Evolutionary conservation across 2,113 vertebrate species (phyloP).

Genomic region (Cavia aperea): DNA sequence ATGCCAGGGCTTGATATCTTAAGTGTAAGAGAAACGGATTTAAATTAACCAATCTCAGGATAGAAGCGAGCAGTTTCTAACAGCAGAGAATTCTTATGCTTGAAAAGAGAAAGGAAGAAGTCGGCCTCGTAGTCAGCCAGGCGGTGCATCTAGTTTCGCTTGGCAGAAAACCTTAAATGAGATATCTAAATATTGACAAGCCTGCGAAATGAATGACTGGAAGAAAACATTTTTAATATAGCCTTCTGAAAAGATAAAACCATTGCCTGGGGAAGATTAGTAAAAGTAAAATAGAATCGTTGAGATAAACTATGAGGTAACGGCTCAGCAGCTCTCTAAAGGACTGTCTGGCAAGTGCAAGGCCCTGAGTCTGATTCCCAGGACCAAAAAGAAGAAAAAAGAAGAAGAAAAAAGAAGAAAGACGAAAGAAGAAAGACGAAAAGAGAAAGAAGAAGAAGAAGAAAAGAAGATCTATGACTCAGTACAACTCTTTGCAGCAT

Average conservation of each 20-base stretch:
- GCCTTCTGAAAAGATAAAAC: not conserved
- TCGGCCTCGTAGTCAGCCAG: not conserved
- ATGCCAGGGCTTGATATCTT: not conserved
- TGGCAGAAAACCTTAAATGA: not conserved
- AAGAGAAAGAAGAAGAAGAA: too few relatives aligned
- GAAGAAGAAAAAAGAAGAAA: too few relatives aligned
- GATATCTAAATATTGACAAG: not conserved
- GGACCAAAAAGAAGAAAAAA: too few relatives aligned
- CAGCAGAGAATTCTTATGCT: not conserved
- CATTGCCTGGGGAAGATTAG: not conserved
- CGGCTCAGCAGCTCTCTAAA: too few relatives aligned
- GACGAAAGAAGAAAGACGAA: too few relatives aligned
- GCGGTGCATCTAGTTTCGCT: not conserved
- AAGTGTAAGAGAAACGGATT: not conserved
- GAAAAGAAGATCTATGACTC: not conserved
- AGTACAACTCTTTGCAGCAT: not conserved
- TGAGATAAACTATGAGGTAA: not conserved
- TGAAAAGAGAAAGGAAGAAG: slow-evolving; percentile 10
- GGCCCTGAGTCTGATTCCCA: too few relatives aligned
- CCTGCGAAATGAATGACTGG: not conserved
- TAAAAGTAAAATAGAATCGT: not conserved
- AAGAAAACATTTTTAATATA: not conserved
- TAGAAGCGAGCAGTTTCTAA: not conserved
- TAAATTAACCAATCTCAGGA: not conserved
- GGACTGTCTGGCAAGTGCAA: too few relatives aligned